Base-by-base conservation (phyloP, 2,888 invertebrate genomes). In the Baronia brevicornis region DNA sequence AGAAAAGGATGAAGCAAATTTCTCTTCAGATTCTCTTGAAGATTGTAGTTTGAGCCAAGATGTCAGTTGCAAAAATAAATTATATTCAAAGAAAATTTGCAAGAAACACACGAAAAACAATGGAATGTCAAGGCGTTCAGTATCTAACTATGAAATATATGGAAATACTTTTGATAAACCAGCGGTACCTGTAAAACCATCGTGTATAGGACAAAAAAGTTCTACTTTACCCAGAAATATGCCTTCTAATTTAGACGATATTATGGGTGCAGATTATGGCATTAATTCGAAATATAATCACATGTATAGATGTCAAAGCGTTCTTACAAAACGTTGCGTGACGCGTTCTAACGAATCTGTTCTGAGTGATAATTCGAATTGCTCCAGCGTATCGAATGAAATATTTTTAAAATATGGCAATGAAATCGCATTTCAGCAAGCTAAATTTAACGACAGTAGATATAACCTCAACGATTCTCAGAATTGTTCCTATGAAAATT, bases 21-120 rank as follows among this genome's bases (percentile, higher is more conserved):
- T 92, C 49, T 92, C 92, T 28, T 92, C 92, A 0, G 93, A 93
- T 70, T 92, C 92, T 1, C 67, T 93, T 29, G 93, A 93, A 69
- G 91, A 91, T 41, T 89, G 88, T 51, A 88, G 89, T 54, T 64
- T 88, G 0, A 86, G 86, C 43, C 79, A 86, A 49, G 86, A 86
- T 25, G 74, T 71, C 6, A 82, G 79, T 41, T 82, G 82, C 44
- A 69, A 84, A 48, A 85, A 84, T 36, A 85, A 85, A 53, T 56
- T 62, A 38, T 88, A 61, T 58, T 87, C 71, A 4, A 87, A 87
- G 48, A 82, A 79, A 45, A 60, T 85, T 3, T 86, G 85, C 37
- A 85, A 82, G 41, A 86, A 86, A 38, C 85, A 86, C 39, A 86
- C 75, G 11, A 87, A 84, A 46, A 70, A 60, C 28, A 44, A 50